Evolutionary conservation across 1,140 invertebrate species (phyloP).

Genomic region (Copidosoma floridanum): DNA sequence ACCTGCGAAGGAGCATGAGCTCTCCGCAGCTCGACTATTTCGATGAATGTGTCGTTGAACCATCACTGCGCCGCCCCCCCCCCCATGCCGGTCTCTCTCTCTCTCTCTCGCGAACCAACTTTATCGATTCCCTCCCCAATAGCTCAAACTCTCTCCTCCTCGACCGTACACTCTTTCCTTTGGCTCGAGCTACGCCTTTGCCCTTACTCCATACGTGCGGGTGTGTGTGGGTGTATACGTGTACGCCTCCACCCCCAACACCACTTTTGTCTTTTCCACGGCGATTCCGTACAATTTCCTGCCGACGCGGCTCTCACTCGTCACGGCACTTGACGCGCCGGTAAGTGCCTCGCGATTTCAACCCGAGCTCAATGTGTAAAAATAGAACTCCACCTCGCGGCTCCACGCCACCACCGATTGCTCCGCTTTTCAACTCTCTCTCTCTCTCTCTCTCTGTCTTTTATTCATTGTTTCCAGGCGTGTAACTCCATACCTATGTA

Average conservation of each 20-base stretch:
- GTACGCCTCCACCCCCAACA: background rate
- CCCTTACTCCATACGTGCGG: background rate
- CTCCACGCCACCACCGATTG: background rate
- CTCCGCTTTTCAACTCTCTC: background rate
- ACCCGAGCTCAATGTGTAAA: background rate
- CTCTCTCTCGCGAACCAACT: background rate
- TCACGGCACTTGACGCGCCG: background rate
- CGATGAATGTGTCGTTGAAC: slow-evolving; percentile 20
- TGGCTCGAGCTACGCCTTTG: too few relatives aligned
- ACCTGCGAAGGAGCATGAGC: background rate
- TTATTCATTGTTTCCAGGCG: background rate
- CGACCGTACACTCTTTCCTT: too few relatives aligned
- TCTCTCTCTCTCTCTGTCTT: background rate
- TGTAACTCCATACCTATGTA: too few relatives aligned
- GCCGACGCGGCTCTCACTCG: background rate
- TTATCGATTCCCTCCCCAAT: slow-evolving; percentile 19
- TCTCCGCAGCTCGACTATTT: slow-evolving; percentile 3
- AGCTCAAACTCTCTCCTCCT: slow-evolving; percentile 9
- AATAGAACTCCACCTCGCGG: background rate
- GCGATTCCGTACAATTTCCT: slow-evolving; percentile 1
- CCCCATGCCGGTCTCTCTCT: too few relatives aligned
- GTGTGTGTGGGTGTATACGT: background rate
- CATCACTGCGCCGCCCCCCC: too few relatives aligned
- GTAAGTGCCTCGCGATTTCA: slow-evolving; percentile 11
- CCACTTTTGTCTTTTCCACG: background rate